phyloP scores from a whole-genome alignment of 2,888 invertebrate genomes.

The Argynnis bischoffii region DNA sequence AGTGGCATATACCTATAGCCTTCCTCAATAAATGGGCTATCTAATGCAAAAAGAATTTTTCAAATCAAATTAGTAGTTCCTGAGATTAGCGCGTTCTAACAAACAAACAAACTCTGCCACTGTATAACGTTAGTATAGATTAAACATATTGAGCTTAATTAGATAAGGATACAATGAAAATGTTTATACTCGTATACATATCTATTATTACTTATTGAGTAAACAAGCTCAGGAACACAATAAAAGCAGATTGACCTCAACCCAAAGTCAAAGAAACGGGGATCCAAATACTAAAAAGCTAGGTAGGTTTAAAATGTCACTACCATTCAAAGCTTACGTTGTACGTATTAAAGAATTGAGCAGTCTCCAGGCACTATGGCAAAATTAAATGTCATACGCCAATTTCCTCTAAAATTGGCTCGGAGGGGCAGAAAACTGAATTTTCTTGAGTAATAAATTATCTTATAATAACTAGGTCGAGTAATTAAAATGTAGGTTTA shows the following conservation, averaged over 20 bases:
- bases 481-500: slow-evolving; percentile 15
- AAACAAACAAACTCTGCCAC: too few species aligned
- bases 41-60: too few species aligned
- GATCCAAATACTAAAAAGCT: background rate
- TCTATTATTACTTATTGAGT: background rate
- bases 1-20: too few species aligned
- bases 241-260: too few species aligned
- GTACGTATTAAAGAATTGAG: background rate
- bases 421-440: slow-evolving; percentile 12
- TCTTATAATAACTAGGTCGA: slow-evolving; percentile 7
- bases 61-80: too few species aligned
- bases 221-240: too few species aligned
- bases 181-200: too few species aligned
- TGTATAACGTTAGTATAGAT: too few species aligned
- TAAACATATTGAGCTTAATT: too few species aligned
- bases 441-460: slow-evolving; percentile 21
- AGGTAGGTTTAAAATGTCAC: background rate
- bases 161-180: background rate
- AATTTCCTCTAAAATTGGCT: slow-evolving; percentile 10
- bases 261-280: background rate
- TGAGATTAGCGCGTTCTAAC: too few species aligned
- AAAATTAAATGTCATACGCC: slow-evolving; percentile 11
- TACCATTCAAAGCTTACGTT: slow-evolving; percentile 5
- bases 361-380: slow-evolving; percentile 1
- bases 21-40: too few species aligned